Base-by-base conservation (phyloP, 2,888 invertebrate genomes). In the Lepidochrysops patricia region DNA sequence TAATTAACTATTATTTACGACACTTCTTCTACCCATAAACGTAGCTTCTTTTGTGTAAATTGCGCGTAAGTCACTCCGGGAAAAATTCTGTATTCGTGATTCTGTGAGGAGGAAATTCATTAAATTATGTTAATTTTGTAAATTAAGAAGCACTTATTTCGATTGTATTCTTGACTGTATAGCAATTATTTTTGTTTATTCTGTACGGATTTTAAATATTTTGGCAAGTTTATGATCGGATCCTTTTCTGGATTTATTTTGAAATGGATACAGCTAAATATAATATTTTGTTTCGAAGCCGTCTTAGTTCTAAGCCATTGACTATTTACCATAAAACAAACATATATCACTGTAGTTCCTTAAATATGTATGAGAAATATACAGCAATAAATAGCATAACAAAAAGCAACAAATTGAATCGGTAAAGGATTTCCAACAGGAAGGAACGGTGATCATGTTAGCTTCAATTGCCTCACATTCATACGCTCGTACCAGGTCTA, bases 401-500 rank as follows among this genome's bases (percentile, higher is more conserved):
- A 19, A 19, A 43, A 1, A 43, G 9, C 4, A 23, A 19, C 43
- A 43, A 43, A 23, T 43, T 43, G 23, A 43, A 19, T 43, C 4
- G 19, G 19, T 19, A 43, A 4, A 4, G 43, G 43, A 12, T 23
- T 19, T 12, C 9, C 12, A 19, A 43, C 43, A 4, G 34, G 29
- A 43, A n/a, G 6, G 2, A 43, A 43, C 48, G 15, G 13, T 9
- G 27, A 27, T 13, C 52, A 27, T 27, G 26, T 52, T 23, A 15
- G 32, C 29, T 29, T 54, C 54, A 54, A 54, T 32, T 54, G 32
- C 27, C 15, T 19, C 26, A 32, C 32, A 54, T 54, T 54, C 54
- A 29, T 54, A 29, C 32, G 54, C 29, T 54, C 19, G 54, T 54
- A 52, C 26, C 7, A 9, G 32, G 57, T 66, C 66, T 69, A 72